Evolutionary conservation across 2,113 vertebrate species (phyloP).

Genomic region (Gopherus flavomarginatus): DNA sequence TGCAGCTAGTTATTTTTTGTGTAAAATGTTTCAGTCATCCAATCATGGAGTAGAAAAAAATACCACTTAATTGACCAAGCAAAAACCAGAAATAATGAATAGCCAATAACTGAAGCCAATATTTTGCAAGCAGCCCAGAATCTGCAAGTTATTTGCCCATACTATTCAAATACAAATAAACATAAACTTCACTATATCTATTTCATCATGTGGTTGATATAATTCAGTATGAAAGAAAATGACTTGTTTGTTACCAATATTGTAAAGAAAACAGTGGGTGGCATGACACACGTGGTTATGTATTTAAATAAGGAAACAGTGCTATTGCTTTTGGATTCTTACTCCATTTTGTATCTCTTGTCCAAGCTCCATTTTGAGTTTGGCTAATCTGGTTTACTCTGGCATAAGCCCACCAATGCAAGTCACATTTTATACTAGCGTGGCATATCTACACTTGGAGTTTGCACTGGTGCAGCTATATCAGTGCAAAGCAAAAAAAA

Average conservation of each 20-base stretch:
- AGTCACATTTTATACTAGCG: no score
- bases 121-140: neutral
- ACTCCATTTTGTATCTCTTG: no score
- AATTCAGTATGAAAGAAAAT: neutral
- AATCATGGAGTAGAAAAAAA: neutral
- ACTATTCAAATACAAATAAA: neutral
- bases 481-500: no score
- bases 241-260: neutral
- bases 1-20: neutral
- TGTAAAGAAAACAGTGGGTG: neutral
- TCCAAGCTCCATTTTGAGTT: no score
- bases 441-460: no score
- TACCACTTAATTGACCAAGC: fast-evolving
- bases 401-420: no score
- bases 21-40: neutral
- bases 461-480: no score
- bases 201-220: neutral
- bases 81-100: neutral
- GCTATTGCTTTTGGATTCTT: no score
- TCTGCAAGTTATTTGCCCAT: neutral
- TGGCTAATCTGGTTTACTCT: no score
- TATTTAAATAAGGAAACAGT: no score
- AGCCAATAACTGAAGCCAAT: neutral
- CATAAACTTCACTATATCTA: neutral
- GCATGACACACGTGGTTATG: no score